Evolutionary conservation across 2,888 invertebrate species (phyloP).

Genomic region (Eumerus sabulonum): DNA sequence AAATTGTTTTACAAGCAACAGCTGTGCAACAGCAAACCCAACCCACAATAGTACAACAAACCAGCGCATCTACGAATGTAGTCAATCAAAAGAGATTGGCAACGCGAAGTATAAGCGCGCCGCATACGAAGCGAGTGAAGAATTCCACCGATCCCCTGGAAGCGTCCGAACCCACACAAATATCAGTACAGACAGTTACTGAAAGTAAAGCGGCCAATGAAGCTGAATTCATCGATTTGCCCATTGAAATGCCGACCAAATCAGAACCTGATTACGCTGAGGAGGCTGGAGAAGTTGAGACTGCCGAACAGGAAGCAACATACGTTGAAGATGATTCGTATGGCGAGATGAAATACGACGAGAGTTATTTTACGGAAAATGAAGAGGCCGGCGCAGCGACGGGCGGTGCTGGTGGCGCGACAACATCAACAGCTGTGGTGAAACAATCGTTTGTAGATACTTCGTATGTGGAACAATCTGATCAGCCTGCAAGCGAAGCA

Average conservation of each 20-base stretch:
- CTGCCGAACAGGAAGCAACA: constrained; percentile 83
- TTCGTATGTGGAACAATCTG: constrained; percentile 76
- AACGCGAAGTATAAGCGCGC: constrained; percentile 74
- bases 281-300: constrained; percentile 83
- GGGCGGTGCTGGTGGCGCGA: constrained; percentile 73
- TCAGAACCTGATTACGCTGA: constrained; percentile 85
- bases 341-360: constrained; percentile 82
- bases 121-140: constrained; percentile 75
- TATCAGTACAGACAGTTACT: constrained; percentile 80
- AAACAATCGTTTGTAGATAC: constrained; percentile 77
- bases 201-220: constrained; percentile 73
- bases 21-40: constrained; percentile 73
- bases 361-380: constrained; percentile 79
- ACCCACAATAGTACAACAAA: constrained; percentile 69
- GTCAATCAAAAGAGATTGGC: constrained; percentile 77
- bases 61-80: constrained; percentile 74
- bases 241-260: constrained; percentile 82
- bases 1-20: constrained; percentile 80
- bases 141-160: constrained; percentile 81
- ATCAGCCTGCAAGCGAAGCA: constrained; percentile 78
- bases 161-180: constrained; percentile 81
- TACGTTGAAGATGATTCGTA: constrained; percentile 85
- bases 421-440: constrained; percentile 76
- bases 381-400: constrained; percentile 76
- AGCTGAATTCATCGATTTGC: constrained; percentile 79